Evolutionary conservation across 1,140 invertebrate species (phyloP).

Genomic region (Argopecten irradians): DNA sequence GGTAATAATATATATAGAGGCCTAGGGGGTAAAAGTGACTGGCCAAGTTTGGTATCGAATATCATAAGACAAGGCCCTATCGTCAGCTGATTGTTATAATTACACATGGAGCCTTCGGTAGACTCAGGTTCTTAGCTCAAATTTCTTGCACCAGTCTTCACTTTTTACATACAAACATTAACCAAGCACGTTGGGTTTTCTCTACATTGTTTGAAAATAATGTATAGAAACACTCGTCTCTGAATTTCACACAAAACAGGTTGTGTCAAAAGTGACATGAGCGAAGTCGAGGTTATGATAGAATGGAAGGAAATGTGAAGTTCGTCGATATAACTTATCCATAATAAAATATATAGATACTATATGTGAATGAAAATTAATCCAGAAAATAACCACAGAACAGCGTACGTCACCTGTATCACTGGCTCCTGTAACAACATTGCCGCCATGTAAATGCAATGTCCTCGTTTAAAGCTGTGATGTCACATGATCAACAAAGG

Average conservation of each 20-base stretch:
- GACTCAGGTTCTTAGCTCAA: too few species aligned
- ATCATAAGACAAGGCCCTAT: too few species aligned
- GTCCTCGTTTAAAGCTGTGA: constrained; percentile 20
- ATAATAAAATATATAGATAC: neutral
- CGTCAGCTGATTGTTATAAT: too few species aligned
- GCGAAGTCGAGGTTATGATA: neutral
- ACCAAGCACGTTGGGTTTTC: too few species aligned
- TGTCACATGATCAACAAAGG: constrained; percentile 21
- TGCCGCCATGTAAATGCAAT: constrained; percentile 13
- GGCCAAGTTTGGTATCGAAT: too few species aligned
- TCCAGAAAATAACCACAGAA: neutral
- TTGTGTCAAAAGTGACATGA: neutral
- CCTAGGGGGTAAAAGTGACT: too few species aligned
- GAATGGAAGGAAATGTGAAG: neutral
- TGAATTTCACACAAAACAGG: neutral
- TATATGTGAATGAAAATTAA: neutral
- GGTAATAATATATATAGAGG: too few species aligned
- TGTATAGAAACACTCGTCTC: neutral
- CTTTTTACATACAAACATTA: too few species aligned
- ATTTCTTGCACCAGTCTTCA: too few species aligned
- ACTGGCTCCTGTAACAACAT: constrained; percentile 6
- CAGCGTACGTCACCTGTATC: neutral
- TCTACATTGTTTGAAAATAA: too few species aligned
- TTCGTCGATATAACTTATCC: neutral
- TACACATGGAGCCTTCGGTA: too few species aligned